Conservation (phyloP, 2,113 vertebrate genomes). For the Pelodiscus sinensis region DNA sequence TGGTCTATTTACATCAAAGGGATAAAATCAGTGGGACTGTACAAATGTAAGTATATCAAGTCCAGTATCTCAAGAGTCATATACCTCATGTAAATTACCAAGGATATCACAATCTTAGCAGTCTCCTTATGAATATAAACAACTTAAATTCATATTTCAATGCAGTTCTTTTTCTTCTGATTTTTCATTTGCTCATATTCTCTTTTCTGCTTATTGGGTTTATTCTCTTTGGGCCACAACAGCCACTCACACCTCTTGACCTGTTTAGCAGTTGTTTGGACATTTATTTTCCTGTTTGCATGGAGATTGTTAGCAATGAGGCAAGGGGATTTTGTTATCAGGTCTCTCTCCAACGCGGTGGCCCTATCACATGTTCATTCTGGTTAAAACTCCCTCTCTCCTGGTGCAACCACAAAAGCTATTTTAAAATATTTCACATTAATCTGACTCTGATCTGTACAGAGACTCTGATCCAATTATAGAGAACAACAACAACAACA, state of each 20-base stretch:
- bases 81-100: background rate
- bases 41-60: background rate
- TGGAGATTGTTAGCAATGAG: background rate
- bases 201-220: background rate
- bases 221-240: background rate
- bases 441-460: background rate
- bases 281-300: background rate
- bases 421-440: background rate
- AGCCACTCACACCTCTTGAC: background rate
- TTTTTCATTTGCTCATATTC: background rate
- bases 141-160: background rate
- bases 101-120: background rate
- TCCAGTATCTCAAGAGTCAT: background rate
- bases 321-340: background rate
- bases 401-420: background rate
- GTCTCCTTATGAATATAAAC: too few relatives aligned
- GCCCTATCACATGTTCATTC: background rate
- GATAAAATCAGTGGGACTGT: background rate
- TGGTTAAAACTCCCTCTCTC: background rate
- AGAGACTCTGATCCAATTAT: background rate
- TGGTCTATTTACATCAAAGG: background rate
- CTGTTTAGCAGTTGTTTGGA: background rate
- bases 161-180: background rate
- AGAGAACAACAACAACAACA: background rate
- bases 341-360: background rate